Percentiles rank a stretch among this genome's conserved stretches.
These are phyloP conservation scores for Micromys minutus DNA, from an alignment of 2,113 vertebrate genomes.

Conservation along the genomic window DNA sequence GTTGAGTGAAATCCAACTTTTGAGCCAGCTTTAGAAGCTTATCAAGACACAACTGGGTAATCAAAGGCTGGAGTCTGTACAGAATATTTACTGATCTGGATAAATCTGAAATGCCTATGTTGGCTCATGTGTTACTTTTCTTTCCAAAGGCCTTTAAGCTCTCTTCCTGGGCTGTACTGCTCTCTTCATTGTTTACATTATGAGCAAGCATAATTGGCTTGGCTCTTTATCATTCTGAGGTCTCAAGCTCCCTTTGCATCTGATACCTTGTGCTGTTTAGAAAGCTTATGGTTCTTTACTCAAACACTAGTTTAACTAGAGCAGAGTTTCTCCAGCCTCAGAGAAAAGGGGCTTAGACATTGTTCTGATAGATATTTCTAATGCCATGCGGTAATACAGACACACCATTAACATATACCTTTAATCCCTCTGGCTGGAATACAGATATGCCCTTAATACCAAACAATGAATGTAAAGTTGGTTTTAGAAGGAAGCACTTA, in stretches of 20 bases:
- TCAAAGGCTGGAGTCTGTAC: conserved; percentile 29
- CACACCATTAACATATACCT: no score
- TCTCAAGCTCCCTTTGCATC: conserved; percentile 40
- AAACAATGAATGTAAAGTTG: no score
- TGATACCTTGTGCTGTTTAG: conserved; percentile 33
- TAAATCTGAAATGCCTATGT: conserved; percentile 50
- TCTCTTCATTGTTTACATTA: conserved; percentile 61
- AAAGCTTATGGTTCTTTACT: conserved; percentile 57
- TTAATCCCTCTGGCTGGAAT: no score
- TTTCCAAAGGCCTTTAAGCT: conserved; percentile 56
- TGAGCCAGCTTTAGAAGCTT: background rate
- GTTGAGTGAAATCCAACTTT: background rate
- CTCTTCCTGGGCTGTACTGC: background rate
- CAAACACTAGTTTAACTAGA: conserved; percentile 48
- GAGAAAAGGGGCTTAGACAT: background rate
- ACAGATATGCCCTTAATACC: no score
- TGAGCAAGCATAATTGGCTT: background rate
- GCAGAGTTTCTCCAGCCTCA: conserved; percentile 42
- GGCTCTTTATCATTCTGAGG: conserved; percentile 50
- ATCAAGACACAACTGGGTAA: conserved; percentile 42
- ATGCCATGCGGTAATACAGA: background rate
- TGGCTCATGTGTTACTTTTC: conserved; percentile 7
- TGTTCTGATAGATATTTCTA: conserved; percentile 56
- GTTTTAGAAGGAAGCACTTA: no score
- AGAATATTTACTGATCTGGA: conserved; percentile 50